A percentile compares a stretch with the other conserved stretches of the same genome.
Conservation (phyloP, 2,113 vertebrate genomes). For the Podocnemis expansa region DNA sequence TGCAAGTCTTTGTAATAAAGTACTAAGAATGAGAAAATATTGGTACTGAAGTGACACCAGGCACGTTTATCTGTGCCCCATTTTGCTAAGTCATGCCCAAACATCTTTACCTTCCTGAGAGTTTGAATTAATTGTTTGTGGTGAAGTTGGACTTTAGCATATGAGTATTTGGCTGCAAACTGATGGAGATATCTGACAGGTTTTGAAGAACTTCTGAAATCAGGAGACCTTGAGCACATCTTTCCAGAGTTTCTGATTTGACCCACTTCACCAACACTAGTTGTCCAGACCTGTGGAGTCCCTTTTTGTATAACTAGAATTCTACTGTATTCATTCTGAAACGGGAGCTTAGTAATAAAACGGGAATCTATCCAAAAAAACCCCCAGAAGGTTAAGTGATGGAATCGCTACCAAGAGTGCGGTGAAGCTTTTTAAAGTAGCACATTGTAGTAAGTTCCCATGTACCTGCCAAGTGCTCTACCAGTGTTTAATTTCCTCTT, state of each 20-base stretch:
- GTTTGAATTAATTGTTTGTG: background rate
- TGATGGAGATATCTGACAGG: background rate
- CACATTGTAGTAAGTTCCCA: fast-evolving
- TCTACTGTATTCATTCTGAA: background rate
- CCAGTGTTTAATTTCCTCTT: background rate
- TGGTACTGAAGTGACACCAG: background rate
- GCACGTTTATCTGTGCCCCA: background rate
- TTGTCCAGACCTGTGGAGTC: background rate
- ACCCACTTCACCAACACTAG: background rate
- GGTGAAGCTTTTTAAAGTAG: background rate
- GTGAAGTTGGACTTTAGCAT: background rate
- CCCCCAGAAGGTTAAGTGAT: background rate
- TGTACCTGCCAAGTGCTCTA: fast-evolving
- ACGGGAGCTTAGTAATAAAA: background rate
- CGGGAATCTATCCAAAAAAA: background rate
- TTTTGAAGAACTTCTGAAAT: background rate
- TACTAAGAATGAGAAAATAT: background rate
- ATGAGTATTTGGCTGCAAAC: background rate
- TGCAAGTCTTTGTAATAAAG: background rate
- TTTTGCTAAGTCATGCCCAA: background rate
- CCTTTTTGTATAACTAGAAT: background rate
- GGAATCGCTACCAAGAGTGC: background rate
- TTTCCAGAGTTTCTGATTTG: background rate
- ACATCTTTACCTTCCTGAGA: background rate
- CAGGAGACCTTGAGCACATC: background rate